These are phyloP conservation scores for Selenia dentaria DNA, from an alignment of 2,888 invertebrate genomes.

Conservation along the genomic window DNA sequence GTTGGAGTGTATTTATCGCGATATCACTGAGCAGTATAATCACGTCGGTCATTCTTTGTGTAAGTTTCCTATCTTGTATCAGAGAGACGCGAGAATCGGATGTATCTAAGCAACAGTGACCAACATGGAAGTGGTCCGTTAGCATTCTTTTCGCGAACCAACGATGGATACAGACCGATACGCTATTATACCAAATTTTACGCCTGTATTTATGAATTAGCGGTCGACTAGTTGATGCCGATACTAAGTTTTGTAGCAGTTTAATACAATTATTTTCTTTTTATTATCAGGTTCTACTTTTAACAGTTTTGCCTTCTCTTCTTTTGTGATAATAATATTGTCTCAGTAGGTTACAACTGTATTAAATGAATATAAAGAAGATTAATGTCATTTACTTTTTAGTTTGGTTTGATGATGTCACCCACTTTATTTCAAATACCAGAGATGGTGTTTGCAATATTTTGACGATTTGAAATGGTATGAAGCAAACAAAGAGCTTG, in stretches of 20 bases:
- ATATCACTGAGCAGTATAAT: conserved; percentile 33
- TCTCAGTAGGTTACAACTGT: neutral
- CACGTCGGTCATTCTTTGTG: conserved; percentile 49
- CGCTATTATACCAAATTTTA: conserved; percentile 64
- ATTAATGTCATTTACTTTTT: too few relatives aligned
- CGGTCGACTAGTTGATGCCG: conserved; percentile 46
- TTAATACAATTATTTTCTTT: conserved; percentile 33
- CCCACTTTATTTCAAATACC: too few relatives aligned
- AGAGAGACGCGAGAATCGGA: conserved; percentile 29
- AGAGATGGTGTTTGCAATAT: too few relatives aligned
- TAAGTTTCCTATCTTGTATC: conserved; percentile 44
- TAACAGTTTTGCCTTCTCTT: conserved; percentile 5
- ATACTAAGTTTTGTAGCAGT: conserved; percentile 44
- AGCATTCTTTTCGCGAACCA: conserved; percentile 68
- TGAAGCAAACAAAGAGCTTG: conserved; percentile 9
- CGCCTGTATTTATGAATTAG: conserved; percentile 69
- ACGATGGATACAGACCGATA: conserved; percentile 52
- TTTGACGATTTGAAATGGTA: conserved; percentile 6
- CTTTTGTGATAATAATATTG: conserved; percentile 7
- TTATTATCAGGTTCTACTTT: conserved; percentile 30
- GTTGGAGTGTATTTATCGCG: conserved; percentile 21
- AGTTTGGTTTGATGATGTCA: too few relatives aligned
- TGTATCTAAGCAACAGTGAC: conserved; percentile 43
- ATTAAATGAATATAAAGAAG: too few relatives aligned
- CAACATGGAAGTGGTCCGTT: conserved; percentile 66